These are phyloP conservation scores for Baryphthengus martii DNA, from an alignment of 2,113 vertebrate species.

Conservation along the genomic window DNA sequence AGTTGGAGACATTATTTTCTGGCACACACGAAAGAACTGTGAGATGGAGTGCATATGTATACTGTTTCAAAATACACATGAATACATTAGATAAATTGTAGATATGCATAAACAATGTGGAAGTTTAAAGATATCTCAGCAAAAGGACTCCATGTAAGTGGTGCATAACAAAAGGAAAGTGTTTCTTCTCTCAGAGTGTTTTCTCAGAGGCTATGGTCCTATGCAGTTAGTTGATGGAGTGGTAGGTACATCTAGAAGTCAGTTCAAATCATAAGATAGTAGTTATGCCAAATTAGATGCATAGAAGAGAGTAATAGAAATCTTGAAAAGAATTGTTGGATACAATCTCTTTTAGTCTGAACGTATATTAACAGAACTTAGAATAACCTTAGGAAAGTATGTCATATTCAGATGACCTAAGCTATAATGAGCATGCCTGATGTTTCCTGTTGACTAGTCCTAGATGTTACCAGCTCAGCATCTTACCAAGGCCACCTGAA, in stretches of 20 bases:
- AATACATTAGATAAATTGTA: not conserved
- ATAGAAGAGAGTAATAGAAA: not conserved
- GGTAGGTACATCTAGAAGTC: not conserved
- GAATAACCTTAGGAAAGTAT: not conserved
- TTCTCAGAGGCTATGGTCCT: not conserved
- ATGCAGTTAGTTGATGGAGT: not conserved
- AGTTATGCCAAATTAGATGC: not conserved
- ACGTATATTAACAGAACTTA: not conserved
- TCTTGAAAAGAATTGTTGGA: not conserved
- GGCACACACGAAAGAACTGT: not conserved
- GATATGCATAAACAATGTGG: not conserved
- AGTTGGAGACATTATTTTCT: constrained; percentile 53
- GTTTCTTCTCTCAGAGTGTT: not conserved
- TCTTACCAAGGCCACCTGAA: not conserved
- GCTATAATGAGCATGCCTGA: not conserved
- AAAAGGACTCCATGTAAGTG: not conserved
- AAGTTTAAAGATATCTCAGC: not conserved
- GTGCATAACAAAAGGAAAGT: not conserved
- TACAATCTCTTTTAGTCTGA: not conserved
- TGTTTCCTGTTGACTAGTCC: not conserved
- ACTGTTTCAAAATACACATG: not conserved
- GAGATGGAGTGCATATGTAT: not conserved
- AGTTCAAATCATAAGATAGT: not conserved
- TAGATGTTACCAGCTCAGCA: not conserved
- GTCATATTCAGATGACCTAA: not conserved